Base-by-base conservation (phyloP, 2,888 invertebrate species). In the Frankliniella fusca region DNA sequence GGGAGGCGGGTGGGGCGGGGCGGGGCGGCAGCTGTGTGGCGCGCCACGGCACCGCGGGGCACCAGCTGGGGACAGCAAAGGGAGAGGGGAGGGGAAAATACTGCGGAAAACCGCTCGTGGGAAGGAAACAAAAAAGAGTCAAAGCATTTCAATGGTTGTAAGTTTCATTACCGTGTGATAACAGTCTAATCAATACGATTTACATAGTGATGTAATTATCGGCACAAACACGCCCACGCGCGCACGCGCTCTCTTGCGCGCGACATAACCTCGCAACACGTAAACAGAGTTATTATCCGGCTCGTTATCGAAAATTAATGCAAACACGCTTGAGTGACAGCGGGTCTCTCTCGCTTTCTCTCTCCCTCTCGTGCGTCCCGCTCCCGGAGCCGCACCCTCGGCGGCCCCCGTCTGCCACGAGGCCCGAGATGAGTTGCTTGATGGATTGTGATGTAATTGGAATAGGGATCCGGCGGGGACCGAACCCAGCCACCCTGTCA, bases 301-400 rank as follows among this genome's bases (percentile, higher is more conserved):
- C 61, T 61, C 61, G 61, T 76, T 76, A 76, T 76, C 70, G 70
- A 76, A 23, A 76, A 76, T 76, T 76, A 76, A 76, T 76, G 27
- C 70, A 61, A 61, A 61, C 61, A 61, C 70, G 27, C 23, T 23
- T 76, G 70, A 76, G 70, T 27, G 70, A 76, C 70, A 76, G 12
- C 54, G 18, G 15, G 10, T n/a, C 61, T 0, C 61, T 18, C 61
- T 15, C 15, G 10, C 61, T 61, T 18, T 18, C 15, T 61, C 61
- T 61, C 61, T n/a, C 54, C 8, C 11, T n/a, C 61, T 20, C 61
- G n/a, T n/a, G n/a, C n/a, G n/a, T n/a, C n/a, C 38, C 38, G 38
- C 38, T 38, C 38, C 38, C 38, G 38, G 38, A 3, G 38, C 12
- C 54, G 54, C 15, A 18, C 15, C 54, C 54, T 9, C 8, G 54